Percentiles rank a stretch among this genome's conserved stretches.
These are phyloP conservation scores for Sebastes miniatus DNA, from an alignment of 2,797 vertebrate genomes.

Conservation along the genomic window DNA sequence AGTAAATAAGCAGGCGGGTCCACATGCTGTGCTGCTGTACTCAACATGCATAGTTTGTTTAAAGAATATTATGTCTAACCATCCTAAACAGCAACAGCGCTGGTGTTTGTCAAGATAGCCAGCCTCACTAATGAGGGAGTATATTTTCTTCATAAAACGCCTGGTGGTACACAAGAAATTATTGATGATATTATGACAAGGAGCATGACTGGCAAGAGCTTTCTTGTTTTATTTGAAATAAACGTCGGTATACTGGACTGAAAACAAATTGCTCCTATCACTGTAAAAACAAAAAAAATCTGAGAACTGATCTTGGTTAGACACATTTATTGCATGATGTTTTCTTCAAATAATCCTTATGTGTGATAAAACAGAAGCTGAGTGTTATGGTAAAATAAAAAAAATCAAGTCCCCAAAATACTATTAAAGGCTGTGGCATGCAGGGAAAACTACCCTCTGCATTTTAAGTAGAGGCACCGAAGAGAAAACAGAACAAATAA, in stretches of 20 bases:
- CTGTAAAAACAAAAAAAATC: too few relatives aligned
- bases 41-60: constrained; percentile 9
- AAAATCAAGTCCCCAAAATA: constrained; percentile 2
- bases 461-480: constrained; percentile 32
- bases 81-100: background rate
- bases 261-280: background rate
- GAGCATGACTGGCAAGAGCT: background rate
- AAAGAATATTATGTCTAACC: constrained; percentile 8
- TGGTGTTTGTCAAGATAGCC: background rate
- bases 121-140: constrained; percentile 32
- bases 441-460: constrained; percentile 2
- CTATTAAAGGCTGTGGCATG: background rate
- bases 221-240: background rate
- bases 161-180: background rate
- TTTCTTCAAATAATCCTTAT: background rate
- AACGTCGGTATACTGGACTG: background rate
- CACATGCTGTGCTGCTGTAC: constrained; percentile 26
- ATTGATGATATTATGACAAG: constrained; percentile 17
- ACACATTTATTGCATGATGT: background rate
- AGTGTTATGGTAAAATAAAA: background rate
- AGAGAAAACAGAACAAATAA: constrained; percentile 19
- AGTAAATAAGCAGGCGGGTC: background rate
- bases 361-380: background rate
- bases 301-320: background rate
- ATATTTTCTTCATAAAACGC: background rate